Conservation (phyloP, 1,140 invertebrate species). For the Camponotus vicinus region DNA sequence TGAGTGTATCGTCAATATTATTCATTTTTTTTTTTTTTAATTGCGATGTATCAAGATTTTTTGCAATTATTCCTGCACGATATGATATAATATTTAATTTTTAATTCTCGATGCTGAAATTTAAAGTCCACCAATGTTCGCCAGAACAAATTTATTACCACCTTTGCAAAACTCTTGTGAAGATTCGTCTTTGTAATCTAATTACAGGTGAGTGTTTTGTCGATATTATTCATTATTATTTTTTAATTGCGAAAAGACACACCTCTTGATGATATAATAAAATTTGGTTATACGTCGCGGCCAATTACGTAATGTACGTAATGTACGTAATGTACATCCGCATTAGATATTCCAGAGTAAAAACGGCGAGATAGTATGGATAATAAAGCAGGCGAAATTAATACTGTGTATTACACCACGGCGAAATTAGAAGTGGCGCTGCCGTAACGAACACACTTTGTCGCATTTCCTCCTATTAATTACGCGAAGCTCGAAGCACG, state of each 20-base stretch:
- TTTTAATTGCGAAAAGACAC: not conserved
- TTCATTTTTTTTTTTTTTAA: not conserved
- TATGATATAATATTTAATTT: not conserved
- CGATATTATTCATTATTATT: too few species aligned
- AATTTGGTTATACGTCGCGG: not conserved
- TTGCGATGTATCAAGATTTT: not conserved
- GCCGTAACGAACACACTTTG: constrained; percentile 57
- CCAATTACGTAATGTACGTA: constrained; percentile 41
- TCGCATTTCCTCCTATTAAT: constrained; percentile 60
- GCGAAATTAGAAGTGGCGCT: constrained; percentile 51
- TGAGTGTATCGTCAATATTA: not conserved
- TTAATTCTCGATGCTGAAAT: not conserved
- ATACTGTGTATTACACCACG: constrained; percentile 32
- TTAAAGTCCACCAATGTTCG: constrained; percentile 33
- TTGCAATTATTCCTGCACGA: not conserved
- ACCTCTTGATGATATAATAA: not conserved
- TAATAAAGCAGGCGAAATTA: constrained; percentile 55
- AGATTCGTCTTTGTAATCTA: not conserved
- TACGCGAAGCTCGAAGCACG: constrained; percentile 49
- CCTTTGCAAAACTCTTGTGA: not conserved
- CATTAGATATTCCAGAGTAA: constrained; percentile 5
- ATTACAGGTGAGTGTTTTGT: constrained; percentile 15
- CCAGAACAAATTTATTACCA: constrained; percentile 9
- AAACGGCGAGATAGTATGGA: constrained; percentile 21
- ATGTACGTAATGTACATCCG: not conserved